Conservation (phyloP, 2,888 invertebrate species). For the Colostygia pectinataria region DNA sequence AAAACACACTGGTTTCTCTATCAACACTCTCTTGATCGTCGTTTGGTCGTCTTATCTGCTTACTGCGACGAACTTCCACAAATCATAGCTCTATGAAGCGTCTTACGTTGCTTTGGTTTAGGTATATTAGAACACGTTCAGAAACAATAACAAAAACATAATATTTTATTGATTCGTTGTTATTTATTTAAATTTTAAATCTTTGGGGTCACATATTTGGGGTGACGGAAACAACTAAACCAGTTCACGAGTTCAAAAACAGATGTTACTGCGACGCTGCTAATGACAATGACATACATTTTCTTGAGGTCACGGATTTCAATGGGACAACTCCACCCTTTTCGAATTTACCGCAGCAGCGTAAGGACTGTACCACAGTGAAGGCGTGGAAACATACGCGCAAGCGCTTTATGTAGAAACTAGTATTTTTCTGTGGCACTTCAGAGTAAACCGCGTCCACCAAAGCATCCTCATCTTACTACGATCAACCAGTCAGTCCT, state of each 20-base stretch:
- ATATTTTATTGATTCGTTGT: slow-evolving; percentile 20
- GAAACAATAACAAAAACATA: slow-evolving; percentile 13
- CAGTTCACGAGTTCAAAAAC: slow-evolving; percentile 33
- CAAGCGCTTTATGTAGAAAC: background rate
- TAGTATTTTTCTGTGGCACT: background rate
- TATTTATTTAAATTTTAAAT: slow-evolving; percentile 18
- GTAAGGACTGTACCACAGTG: slow-evolving; percentile 18
- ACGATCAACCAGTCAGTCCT: slow-evolving; percentile 26
- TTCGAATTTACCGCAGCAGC: slow-evolving; percentile 61
- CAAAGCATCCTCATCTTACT: slow-evolving; percentile 3
- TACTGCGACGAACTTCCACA: background rate
- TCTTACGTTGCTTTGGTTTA: background rate
- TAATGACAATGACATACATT: slow-evolving; percentile 43
- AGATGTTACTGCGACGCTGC: slow-evolving; percentile 34
- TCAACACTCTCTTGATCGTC: background rate
- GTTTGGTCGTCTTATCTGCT: background rate
- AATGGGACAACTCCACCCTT: slow-evolving; percentile 70
- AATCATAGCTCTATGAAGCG: background rate
- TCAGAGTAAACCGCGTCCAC: background rate
- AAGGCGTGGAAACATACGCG: background rate
- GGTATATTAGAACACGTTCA: background rate
- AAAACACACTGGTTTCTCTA: no score
- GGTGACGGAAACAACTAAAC: slow-evolving; percentile 27
- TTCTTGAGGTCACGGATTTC: slow-evolving; percentile 49
- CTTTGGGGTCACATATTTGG: slow-evolving; percentile 21